These are phyloP conservation scores for Calyptommatus sinebrachiatus DNA, from an alignment of 2,113 vertebrate genomes.

Conservation along the genomic window DNA sequence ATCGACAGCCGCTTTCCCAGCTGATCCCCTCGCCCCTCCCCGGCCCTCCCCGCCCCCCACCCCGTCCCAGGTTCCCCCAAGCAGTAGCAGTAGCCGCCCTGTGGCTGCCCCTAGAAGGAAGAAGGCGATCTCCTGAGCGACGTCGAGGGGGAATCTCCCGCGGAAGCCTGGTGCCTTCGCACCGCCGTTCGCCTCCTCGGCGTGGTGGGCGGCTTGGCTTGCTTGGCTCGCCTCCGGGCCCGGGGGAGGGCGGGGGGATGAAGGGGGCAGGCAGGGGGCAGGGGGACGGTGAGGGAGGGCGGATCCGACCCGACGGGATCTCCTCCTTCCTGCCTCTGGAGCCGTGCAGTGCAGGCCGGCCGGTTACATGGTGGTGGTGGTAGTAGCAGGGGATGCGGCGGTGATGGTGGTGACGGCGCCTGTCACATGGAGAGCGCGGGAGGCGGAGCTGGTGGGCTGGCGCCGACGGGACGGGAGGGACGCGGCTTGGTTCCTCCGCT, in stretches of 20 bases:
- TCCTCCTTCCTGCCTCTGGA: conserved; percentile 17
- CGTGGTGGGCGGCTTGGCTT: background rate
- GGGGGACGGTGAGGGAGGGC: conserved; percentile 16
- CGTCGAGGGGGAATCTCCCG: background rate
- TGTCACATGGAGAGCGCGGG: conserved; percentile 20
- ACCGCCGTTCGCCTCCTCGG: conserved; percentile 38
- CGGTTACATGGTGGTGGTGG: background rate
- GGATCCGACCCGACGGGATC: background rate
- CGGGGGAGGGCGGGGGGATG: background rate
- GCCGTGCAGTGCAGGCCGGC: background rate
- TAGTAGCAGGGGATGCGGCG: background rate
- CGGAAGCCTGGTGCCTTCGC: background rate
- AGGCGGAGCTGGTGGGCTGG: conserved; percentile 1
- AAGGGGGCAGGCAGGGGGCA: too few relatives aligned
- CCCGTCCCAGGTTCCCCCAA: background rate
- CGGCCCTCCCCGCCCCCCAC: background rate
- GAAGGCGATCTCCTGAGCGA: background rate
- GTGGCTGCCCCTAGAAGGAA: too few relatives aligned
- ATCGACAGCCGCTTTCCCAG: background rate
- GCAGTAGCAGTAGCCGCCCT: background rate
- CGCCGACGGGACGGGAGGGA: background rate
- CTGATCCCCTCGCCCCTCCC: background rate
- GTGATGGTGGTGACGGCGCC: background rate
- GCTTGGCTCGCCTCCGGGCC: background rate
- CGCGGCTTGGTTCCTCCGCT: background rate